Conservation (phyloP, 2,888 invertebrate genomes). For the Cataglyphis livida region DNA sequence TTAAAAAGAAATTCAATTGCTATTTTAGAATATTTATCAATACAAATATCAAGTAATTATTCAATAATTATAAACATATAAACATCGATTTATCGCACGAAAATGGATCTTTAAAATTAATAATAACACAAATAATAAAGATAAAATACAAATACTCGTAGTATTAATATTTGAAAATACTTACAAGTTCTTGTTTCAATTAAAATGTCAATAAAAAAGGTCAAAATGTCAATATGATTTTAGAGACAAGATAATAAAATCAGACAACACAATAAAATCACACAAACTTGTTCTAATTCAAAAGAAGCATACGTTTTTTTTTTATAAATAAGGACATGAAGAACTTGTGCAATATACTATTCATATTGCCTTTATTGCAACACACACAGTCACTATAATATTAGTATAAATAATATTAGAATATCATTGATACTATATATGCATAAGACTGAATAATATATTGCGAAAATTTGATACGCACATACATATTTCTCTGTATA, state of each 20-base stretch:
- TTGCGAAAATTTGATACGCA: neutral
- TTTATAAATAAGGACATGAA: neutral
- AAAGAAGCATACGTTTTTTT: neutral
- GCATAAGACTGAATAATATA: too few relatives aligned
- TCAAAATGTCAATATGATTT: too few relatives aligned
- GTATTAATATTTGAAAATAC: too few relatives aligned
- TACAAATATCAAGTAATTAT: neutral
- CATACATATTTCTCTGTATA: neutral
- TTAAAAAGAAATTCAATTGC: neutral
- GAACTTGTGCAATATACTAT: too few relatives aligned
- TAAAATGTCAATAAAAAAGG: too few relatives aligned
- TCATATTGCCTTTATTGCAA: too few relatives aligned
- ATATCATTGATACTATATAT: too few relatives aligned
- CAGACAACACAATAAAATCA: neutral
- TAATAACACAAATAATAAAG: neutral
- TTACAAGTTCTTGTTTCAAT: too few relatives aligned
- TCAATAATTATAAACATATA: neutral
- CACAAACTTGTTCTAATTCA: neutral
- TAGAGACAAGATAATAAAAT: neutral
- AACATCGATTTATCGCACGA: neutral
- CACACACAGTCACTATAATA: too few relatives aligned
- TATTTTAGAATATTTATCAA: neutral
- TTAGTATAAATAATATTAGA: too few relatives aligned
- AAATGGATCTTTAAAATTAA: neutral
- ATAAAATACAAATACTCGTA: too few relatives aligned